Conservation (phyloP, 2,797 vertebrate genomes). For the Coilia nasus region DNA sequence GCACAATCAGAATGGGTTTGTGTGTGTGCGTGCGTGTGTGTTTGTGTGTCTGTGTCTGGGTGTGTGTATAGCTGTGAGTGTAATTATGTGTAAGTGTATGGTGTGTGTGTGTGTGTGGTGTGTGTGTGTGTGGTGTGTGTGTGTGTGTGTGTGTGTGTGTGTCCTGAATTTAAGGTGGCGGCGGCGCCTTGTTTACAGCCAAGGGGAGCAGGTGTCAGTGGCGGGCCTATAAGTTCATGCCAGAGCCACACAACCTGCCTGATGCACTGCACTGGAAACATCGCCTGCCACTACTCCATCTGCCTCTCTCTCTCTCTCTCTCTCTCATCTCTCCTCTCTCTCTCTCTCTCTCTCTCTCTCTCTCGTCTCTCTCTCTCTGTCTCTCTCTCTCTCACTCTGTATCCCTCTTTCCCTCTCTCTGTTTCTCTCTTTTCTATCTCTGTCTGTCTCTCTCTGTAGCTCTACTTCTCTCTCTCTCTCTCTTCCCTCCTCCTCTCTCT, state of each 20-base stretch:
- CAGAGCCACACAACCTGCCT: not conserved
- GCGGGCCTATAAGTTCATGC: constrained; percentile 62
- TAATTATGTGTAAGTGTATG: not conserved
- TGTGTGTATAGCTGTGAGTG: not conserved
- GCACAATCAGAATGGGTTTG: too few relatives aligned
- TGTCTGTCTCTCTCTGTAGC: not conserved
- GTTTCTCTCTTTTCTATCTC: not conserved
- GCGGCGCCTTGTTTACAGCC: constrained; percentile 57
- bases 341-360: constrained; percentile 36
- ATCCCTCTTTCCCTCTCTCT: not conserved
- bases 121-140: constrained; percentile 46
- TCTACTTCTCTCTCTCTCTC: not conserved
- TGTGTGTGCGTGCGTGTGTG: constrained; percentile 23
- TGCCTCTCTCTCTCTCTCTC: not conserved
- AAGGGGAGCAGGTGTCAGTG: constrained; percentile 67
- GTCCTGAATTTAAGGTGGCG: too few relatives aligned
- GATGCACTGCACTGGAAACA: constrained; percentile 64
- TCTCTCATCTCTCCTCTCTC: not conserved
- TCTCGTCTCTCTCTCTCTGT: not conserved
- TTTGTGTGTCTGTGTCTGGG: not conserved
- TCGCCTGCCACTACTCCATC: constrained; percentile 61
- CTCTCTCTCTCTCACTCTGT: not conserved
- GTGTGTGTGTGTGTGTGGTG: constrained; percentile 49
- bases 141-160: constrained; percentile 8
- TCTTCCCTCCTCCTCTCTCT: not conserved